These are phyloP conservation scores for Ammodytes dubius DNA, from an alignment of 2,113 vertebrate genomes.

Conservation along the genomic window DNA sequence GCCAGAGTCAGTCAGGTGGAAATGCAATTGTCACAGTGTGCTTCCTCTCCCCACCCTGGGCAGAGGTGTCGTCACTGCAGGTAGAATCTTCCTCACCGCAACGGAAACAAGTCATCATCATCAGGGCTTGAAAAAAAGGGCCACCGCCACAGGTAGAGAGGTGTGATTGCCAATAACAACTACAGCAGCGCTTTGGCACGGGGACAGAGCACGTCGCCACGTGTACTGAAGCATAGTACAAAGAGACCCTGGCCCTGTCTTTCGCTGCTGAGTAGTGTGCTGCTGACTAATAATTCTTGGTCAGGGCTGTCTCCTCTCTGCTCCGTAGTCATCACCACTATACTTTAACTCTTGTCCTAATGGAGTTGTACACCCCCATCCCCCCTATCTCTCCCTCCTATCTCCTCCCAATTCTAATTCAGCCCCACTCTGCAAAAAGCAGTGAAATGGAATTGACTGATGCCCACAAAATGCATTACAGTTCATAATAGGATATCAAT, in stretches of 20 bases:
- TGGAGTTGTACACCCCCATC: constrained; percentile 59
- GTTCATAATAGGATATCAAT: constrained; percentile 69
- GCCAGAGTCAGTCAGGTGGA: constrained; percentile 60
- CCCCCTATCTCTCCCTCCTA: constrained; percentile 13
- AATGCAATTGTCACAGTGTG: constrained; percentile 56
- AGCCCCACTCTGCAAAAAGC: constrained; percentile 67
- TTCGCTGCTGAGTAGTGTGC: constrained; percentile 52
- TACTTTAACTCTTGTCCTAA: constrained; percentile 73
- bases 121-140: constrained; percentile 13
- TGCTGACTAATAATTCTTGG: constrained; percentile 74
- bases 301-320: constrained; percentile 58
- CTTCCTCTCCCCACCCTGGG: constrained; percentile 17
- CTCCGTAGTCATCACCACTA: constrained; percentile 58
- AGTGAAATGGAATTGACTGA: constrained; percentile 73
- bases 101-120: constrained; percentile 41
- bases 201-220: background rate
- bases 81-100: constrained; percentile 35
- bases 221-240: constrained; percentile 29
- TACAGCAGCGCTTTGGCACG: constrained; percentile 15
- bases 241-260: constrained; percentile 34
- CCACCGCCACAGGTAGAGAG: constrained; percentile 36
- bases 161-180: constrained; percentile 37
- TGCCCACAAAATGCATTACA: constrained; percentile 70
- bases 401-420: constrained; percentile 57
- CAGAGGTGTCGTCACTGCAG: constrained; percentile 39